Percentiles rank a stretch among this genome's conserved stretches.
Conservation (phyloP, 2,888 invertebrate genomes). For the Tachina fera region DNA sequence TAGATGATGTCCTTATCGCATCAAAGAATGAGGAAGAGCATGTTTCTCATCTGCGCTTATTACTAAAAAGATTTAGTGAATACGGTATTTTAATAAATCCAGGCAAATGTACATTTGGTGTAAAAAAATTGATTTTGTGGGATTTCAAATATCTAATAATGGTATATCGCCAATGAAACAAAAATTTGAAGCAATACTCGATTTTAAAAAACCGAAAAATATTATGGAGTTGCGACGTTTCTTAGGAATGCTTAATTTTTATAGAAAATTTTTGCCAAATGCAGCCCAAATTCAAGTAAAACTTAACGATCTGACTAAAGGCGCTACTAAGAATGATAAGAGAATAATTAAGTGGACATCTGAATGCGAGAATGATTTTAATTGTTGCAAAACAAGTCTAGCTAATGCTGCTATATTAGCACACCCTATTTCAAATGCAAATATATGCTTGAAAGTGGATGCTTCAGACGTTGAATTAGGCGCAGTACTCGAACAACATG, state of each 20-base stretch:
- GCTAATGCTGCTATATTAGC: constrained; percentile 1
- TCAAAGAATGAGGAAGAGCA: constrained; percentile 6
- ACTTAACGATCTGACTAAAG: not conserved
- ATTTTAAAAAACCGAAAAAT: not conserved
- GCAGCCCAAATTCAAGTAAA: not conserved
- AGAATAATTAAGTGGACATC: not conserved
- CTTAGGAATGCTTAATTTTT: constrained; percentile 5
- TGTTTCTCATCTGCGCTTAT: not conserved
- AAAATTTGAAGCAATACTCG: constrained; percentile 11
- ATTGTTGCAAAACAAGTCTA: not conserved
- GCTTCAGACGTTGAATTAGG: constrained; percentile 5
- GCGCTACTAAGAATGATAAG: constrained; percentile 2
- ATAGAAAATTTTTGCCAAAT: constrained; percentile 1
- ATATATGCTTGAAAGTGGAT: constrained; percentile 1
- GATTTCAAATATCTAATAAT: constrained; percentile 6
- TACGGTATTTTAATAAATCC: constrained; percentile 10
- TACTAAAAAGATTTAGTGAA: not conserved
- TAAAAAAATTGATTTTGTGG: constrained; percentile 1
- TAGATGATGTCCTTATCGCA: not conserved
- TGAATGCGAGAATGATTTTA: constrained; percentile 3
- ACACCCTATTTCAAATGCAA: constrained; percentile 1
- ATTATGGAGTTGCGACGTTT: not conserved
- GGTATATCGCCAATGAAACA: constrained; percentile 7
- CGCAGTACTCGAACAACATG: constrained; percentile 9
- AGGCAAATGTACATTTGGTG: constrained; percentile 13